A percentile compares a stretch with the other conserved stretches of the same genome.
These are phyloP conservation scores for Teleopsis dalmanni DNA, from an alignment of 1,140 invertebrate genomes.

Conservation along the genomic window DNA sequence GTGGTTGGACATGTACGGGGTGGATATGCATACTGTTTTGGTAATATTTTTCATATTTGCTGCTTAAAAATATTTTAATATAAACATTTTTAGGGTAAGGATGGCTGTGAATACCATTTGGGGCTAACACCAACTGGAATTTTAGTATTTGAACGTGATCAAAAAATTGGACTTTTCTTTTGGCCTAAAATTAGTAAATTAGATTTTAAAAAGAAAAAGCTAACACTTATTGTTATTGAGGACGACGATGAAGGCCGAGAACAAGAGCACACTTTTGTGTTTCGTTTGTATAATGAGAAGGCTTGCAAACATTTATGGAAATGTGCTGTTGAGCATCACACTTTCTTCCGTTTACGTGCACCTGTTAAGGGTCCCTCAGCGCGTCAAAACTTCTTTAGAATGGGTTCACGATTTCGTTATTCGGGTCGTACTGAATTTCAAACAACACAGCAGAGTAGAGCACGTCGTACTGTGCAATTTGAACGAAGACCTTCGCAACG, in stretches of 20 bases:
- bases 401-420: conserved; percentile 93
- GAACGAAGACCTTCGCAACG: conserved; percentile 93
- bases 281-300: conserved; percentile 87
- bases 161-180: conserved; percentile 97
- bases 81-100: conserved; percentile 63
- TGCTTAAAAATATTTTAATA: conserved; percentile 21
- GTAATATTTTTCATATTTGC: conserved; percentile 38
- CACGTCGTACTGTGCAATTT: conserved; percentile 85
- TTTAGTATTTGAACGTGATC: conserved; percentile 87
- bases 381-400: conserved; percentile 91
- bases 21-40: conserved; percentile 90
- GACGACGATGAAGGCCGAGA: conserved; percentile 90
- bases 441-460: conserved; percentile 80
- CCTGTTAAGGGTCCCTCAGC: conserved; percentile 82
- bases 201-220: conserved; percentile 93
- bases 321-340: conserved; percentile 97
- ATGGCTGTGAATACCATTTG: conserved; percentile 91
- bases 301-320: conserved; percentile 99
- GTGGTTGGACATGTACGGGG: conserved; percentile 94
- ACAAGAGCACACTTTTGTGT: conserved; percentile 89
- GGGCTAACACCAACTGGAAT: conserved; percentile 96
- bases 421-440: conserved; percentile 94
- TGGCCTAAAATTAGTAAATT: conserved; percentile 94
- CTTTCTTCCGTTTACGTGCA: conserved; percentile 91
- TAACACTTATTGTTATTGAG: conserved; percentile 91